Evolutionary conservation across 2,888 invertebrate species (phyloP), one percentile per base, ranked within the genome.

Genomic region (Bellardia pandia): DNA sequence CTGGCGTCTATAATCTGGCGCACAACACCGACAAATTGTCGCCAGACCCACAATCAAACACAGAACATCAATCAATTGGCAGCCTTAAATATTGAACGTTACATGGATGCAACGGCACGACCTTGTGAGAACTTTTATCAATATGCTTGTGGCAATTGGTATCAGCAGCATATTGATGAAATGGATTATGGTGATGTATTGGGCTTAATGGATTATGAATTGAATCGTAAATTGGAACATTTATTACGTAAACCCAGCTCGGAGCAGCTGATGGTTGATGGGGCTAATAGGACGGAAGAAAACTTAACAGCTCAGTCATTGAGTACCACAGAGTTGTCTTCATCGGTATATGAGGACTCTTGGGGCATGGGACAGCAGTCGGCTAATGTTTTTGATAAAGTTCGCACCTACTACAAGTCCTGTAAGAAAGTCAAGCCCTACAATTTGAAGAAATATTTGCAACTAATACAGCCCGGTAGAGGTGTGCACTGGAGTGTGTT

Each of bases 61-160:
- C 85, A 87, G 6, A 91, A 89, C 79, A 91, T 92, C 66, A 92
- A 92, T 85, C 90, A 92, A 86, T 82, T 92, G 80, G 82, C 92
- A 53, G 92, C 92, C 48, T 89, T 87, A 68, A 92, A 92, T 33
- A 87, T 92, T 76, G 90, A 91, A 84, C 92, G 91, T 83, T 92
- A 91, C 66, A 92, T 92, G 92, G 92, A 92, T 68, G 90, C 90
- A 11, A 89, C 89, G 79, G 90, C 90, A 78, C 90, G 90, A 48
- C 93, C 92, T 66, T 93, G 92, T 68, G 93, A 92, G 71, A 91
- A 93, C 60, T 93, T 93, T 81, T 92, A 93, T 90, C 92, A 93
- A 88, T 93, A 92, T 78, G 92, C 93, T 78, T 93, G 92, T 77
- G 93, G 92, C 48, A 92, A 91, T 74, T 93, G 92, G 92, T 91